Conservation (phyloP, 92 coral and sea anemone genomes). For the Phenganax stokvisi region DNA sequence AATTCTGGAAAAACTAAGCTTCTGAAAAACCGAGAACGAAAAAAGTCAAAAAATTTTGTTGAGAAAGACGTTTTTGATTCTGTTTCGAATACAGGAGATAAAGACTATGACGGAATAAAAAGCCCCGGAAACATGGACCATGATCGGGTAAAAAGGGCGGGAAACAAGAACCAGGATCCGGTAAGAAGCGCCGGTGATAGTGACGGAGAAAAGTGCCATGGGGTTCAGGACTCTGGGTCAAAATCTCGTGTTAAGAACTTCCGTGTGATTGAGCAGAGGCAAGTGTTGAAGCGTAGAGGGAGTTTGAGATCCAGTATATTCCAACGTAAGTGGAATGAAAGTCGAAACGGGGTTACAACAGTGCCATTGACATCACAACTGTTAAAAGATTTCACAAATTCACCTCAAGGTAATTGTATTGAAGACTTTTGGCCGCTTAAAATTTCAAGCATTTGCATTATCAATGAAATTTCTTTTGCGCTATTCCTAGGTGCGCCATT, state of each 20-base stretch:
- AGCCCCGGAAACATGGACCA: no score
- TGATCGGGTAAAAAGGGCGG: no score
- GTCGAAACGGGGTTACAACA: conserved; percentile 47
- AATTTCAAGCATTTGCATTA: no score
- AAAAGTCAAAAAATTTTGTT: neutral
- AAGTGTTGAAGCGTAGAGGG: neutral
- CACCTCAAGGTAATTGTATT: conserved; percentile 75
- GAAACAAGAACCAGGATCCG: neutral
- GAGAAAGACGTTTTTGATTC: neutral
- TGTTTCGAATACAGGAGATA: neutral
- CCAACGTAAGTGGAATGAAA: conserved; percentile 42
- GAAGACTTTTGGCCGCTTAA: no score
- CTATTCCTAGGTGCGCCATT: conserved; percentile 81
- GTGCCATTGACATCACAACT: conserved; percentile 74
- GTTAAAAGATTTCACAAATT: conserved; percentile 87
- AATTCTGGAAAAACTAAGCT: neutral
- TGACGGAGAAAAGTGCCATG: neutral
- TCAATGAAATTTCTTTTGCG: neutral
- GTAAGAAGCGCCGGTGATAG: neutral
- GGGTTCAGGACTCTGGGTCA: neutral
- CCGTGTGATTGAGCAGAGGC: neutral
- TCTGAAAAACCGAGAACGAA: conserved; percentile 16
- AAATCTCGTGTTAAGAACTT: neutral
- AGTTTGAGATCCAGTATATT: conserved; percentile 16
- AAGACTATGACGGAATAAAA: no score